Evolutionary conservation across 2,113 vertebrate genomes (phyloP).

Genomic region (Saccopteryx bilineata): DNA sequence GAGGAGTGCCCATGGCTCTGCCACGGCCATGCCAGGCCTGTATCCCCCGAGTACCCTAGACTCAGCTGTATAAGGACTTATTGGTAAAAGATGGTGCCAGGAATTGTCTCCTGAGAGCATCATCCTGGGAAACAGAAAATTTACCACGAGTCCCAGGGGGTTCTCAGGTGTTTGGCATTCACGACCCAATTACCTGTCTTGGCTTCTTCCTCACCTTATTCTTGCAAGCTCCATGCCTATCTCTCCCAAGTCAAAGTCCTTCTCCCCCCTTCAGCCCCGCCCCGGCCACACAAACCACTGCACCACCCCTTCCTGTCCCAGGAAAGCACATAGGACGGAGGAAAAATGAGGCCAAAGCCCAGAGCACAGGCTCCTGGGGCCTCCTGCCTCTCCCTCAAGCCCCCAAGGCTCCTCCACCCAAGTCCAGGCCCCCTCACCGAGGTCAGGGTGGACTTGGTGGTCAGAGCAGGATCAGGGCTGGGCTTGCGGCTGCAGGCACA

Average conservation of each 20-base stretch:
- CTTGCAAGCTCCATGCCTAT: not conserved
- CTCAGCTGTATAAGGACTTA: not conserved
- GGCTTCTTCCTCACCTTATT: not conserved
- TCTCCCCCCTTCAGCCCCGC: rapidly evolving
- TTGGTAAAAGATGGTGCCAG: not conserved
- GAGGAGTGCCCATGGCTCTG: not conserved
- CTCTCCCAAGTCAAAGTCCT: not conserved
- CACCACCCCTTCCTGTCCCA: not conserved
- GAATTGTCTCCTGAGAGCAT: not conserved
- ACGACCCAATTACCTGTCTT: not conserved
- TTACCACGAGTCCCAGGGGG: not conserved
- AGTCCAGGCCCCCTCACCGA: conserved; percentile 89
- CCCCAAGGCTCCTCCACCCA: rapidly evolving
- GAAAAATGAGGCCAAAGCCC: not conserved
- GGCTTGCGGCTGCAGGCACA: conserved; percentile 92
- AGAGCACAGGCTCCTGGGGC: not conserved
- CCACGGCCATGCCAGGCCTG: too few relatives aligned
- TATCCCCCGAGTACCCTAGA: not conserved
- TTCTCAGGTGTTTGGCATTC: not conserved
- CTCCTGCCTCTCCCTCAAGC: not conserved
- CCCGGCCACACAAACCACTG: not conserved
- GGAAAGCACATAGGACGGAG: not conserved
- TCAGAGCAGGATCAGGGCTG: conserved; percentile 89
- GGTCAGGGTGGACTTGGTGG: conserved; percentile 92
- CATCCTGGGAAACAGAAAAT: not conserved